Evolutionary conservation across 1,140 invertebrate genomes (phyloP).

Genomic region (Dreissena polymorpha): DNA sequence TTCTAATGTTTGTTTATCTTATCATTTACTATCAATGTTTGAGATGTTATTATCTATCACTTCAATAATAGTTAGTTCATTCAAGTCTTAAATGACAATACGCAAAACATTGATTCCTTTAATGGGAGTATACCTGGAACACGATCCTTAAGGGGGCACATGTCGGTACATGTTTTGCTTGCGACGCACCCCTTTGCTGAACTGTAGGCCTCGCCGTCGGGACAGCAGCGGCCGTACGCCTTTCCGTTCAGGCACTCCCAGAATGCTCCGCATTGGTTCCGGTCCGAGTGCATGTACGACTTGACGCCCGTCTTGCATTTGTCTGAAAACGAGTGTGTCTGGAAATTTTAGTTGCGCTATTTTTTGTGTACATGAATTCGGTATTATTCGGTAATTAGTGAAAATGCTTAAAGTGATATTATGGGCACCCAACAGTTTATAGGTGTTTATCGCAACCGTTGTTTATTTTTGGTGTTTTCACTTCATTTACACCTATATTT

Average conservation of each 20-base stretch:
- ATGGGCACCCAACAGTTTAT: too few species aligned
- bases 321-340: constrained; percentile 24
- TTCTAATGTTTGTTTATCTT: too few species aligned
- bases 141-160: constrained; percentile 56
- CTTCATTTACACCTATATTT: too few species aligned
- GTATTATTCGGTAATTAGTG: too few species aligned
- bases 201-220: constrained; percentile 54
- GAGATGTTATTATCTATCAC: too few species aligned
- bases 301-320: constrained; percentile 36
- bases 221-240: constrained; percentile 62
- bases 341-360: not conserved
- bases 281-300: constrained; percentile 30
- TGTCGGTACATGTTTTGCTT: constrained; percentile 25
- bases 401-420: too few species aligned
- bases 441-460: too few species aligned
- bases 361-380: too few species aligned
- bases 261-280: constrained; percentile 59
- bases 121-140: constrained; percentile 27
- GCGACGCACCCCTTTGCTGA: constrained; percentile 50
- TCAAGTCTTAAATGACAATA: too few species aligned
- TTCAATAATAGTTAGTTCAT: too few species aligned
- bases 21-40: too few species aligned
- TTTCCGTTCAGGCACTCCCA: constrained; percentile 52
- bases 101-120: not conserved
- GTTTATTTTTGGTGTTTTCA: too few species aligned